Conservation (phyloP, 2,113 vertebrate species). For the Otis tarda region DNA sequence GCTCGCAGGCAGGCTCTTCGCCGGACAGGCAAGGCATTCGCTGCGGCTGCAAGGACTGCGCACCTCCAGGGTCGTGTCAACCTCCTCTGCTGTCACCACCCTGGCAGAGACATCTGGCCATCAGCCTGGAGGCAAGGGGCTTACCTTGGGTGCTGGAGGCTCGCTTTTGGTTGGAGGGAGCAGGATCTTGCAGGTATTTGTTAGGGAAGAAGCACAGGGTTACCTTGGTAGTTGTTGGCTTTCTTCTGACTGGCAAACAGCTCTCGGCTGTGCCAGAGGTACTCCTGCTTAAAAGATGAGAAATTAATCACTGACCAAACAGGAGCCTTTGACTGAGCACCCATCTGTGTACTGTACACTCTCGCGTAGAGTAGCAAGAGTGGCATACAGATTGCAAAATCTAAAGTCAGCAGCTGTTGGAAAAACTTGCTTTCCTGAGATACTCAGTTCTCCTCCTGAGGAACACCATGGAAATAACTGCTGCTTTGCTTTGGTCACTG, state of each 20-base stretch:
- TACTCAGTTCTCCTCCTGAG: background rate
- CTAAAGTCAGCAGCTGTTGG: background rate
- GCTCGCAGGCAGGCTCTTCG: no score
- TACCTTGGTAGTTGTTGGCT: background rate
- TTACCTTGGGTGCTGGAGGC: background rate
- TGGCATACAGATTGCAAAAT: background rate
- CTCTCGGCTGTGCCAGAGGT: background rate
- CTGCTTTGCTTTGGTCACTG: background rate
- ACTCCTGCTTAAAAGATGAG: background rate
- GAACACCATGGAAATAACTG: background rate
- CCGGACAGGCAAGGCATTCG: background rate
- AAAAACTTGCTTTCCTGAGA: background rate
- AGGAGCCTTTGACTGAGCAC: background rate
- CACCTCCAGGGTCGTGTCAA: background rate
- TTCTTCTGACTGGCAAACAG: background rate
- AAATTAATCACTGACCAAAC: background rate
- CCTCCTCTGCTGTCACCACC: background rate
- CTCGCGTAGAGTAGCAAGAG: background rate
- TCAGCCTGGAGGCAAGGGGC: background rate
- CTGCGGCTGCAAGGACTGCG: background rate
- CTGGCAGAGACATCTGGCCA: background rate
- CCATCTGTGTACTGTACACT: background rate
- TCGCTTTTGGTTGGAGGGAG: background rate
- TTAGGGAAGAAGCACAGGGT: background rate
- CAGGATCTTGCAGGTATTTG: background rate